Conservation (phyloP, 2,113 vertebrate genomes). For the Elachura formosa region DNA sequence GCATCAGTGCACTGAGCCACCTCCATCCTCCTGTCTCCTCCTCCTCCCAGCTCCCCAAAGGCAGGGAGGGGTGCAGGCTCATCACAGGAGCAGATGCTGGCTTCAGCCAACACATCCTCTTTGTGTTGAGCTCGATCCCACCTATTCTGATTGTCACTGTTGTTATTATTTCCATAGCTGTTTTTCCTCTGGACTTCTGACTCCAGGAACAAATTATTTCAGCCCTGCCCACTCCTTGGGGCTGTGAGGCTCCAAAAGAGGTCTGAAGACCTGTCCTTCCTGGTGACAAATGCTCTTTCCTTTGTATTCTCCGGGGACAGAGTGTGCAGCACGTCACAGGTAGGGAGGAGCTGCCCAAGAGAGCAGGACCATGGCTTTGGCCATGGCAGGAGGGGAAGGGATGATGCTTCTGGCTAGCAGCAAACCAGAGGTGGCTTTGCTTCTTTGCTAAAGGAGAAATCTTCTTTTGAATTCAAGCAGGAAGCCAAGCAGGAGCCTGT, state of each 20-base stretch:
- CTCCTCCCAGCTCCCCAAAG: not conserved
- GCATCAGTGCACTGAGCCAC: accelerated
- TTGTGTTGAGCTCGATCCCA: not conserved
- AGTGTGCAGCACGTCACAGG: accelerated
- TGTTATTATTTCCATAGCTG: not conserved
- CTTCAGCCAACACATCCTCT: not conserved
- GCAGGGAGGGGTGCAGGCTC: not conserved
- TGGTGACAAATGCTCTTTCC: not conserved
- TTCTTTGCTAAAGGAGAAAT: not conserved
- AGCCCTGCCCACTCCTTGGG: not conserved
- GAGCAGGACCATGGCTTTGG: not conserved
- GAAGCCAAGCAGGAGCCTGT: not conserved
- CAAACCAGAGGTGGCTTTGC: not conserved
- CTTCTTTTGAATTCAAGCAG: not conserved
- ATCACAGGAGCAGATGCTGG: not conserved
- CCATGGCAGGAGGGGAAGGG: not conserved
- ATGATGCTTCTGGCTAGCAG: not conserved
- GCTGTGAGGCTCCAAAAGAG: not conserved
- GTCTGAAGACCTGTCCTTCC: not conserved
- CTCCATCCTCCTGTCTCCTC: not conserved
- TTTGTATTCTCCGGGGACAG: not conserved
- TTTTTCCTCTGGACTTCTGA: constrained; percentile 16
- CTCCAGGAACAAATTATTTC: not conserved
- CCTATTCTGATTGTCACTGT: not conserved
- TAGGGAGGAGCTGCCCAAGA: not conserved